Evolutionary conservation across 2,888 invertebrate genomes (phyloP), one percentile per base, ranked within the genome.

Genomic region (Apamea sordens): DNA sequence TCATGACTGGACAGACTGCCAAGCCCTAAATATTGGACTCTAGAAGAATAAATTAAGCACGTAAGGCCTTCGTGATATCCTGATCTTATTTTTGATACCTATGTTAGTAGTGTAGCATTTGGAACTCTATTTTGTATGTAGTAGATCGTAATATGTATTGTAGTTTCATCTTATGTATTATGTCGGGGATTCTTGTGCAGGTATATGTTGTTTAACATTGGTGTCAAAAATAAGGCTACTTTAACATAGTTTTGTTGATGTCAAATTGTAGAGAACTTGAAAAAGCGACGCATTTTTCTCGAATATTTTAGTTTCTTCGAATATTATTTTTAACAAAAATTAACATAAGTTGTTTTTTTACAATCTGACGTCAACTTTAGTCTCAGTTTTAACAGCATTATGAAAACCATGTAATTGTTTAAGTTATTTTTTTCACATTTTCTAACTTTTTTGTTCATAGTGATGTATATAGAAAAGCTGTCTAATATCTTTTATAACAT

Each of bases 1-100:
- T 90, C 3, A 90, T 95, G 83, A 92, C 93, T 0, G 92, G 90
- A 32, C 92, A 90, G n/a, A 87, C 82, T 3, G 88, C 89, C 10
- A 92, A 93, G 68, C 89, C 90, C 44, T 93, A 86, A 93, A 81
- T 64, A 80, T 24, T 68, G n/a, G 1, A 72, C 28, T 5, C 24
- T 41, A 32, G 44, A 71, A 59, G 24, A 32, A 15, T 47, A 85
- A 68, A 15, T 24, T 85, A 83, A 76, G 11, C 41, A 15, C 32
- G 28, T 63, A 82, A 50, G 61, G 28, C 56, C 28, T 28, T 72
- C 59, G 64, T 77, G 71, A 79, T 77, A 67, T 47, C 32, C 21
- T 7, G 24, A 79, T 41, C 69, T 73, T 73, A 64, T 61, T 84
- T 74, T 84, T 75, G 77, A 79, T 56, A 75, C 69, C 59, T 71